Evolutionary conservation across 2,797 vertebrate species (phyloP).

Genomic region (Syngnathus acus): DNA sequence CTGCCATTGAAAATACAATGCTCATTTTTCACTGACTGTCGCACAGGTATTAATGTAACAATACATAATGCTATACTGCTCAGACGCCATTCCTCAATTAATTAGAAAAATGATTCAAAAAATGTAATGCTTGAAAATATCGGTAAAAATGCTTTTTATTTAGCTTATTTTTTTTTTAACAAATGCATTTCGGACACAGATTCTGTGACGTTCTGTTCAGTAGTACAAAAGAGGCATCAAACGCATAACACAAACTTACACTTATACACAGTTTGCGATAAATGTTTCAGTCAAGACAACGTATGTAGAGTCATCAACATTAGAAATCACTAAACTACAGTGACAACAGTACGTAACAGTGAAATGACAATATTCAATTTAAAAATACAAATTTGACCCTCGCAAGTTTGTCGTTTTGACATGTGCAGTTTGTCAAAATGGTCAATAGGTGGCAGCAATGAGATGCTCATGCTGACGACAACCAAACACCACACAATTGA

Average conservation of each 20-base stretch:
- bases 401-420: background rate
- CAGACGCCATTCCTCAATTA: too few relatives aligned
- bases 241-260: constrained; percentile 10
- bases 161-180: constrained; percentile 43
- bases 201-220: constrained; percentile 31
- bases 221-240: constrained; percentile 48
- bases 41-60: too few relatives aligned
- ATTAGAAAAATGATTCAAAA: constrained; percentile 9
- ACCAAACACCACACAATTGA: background rate
- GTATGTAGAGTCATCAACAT: constrained; percentile 38
- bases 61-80: too few relatives aligned
- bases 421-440: background rate
- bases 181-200: constrained; percentile 57
- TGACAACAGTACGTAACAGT: constrained; percentile 38
- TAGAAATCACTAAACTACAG: constrained; percentile 36
- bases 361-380: constrained; percentile 1
- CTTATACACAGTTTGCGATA: constrained; percentile 39
- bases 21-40: too few relatives aligned
- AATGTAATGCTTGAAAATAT: constrained; percentile 30
- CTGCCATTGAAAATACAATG: too few relatives aligned
- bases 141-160: constrained; percentile 47
- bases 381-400: background rate
- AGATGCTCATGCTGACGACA: constrained; percentile 10
- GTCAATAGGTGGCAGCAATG: constrained; percentile 48
- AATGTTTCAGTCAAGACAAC: constrained; percentile 39